Base-by-base conservation (phyloP, 2,113 vertebrate genomes). In the Sebastes fasciatus region DNA sequence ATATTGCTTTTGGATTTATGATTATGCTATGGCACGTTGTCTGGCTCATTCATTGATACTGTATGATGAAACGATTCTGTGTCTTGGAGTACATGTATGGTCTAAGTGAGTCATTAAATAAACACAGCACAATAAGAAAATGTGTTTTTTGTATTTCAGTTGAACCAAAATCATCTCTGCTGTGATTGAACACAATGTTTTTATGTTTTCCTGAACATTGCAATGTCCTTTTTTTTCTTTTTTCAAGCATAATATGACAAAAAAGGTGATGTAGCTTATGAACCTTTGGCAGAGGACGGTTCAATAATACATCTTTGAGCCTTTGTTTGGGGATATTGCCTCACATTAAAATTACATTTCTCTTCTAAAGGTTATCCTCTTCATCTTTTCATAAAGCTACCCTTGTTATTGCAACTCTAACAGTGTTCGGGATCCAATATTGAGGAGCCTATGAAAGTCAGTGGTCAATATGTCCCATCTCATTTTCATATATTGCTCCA, bases 331-430 rank as follows among this genome's bases (percentile, higher is more conserved):
- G 75, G 86, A 87, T 91, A 90, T 91, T 89, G 83, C 80, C 73
- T 76, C 43, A 77, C 69, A 85, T 88, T 89, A 83, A 83, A 90
- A 93, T 86, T 0, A 71, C 14, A 80, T 78, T 86, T 77, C 76
- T 84, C 40, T 70, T 80, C 26, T 13, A 66, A 75, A 86, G 86
- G 85, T 92, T 93, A 94, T 94, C 94, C 40, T 69, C 79, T 52
- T 88, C 75, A 93, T 94, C 91, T 93, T 94, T 93, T 94, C 88
- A 94, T 93, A 89, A 91, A 82, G 63, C 81, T 52, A 8, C 19
- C 17, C 80, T 74, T 81, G 75, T 90, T 94, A 93, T 93, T 92
- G 78, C 81, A 67, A 51, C 71, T 61, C 75, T 72, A 77, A 72
- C 83, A 63, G 78, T 63, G 60, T 64, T 86, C 16, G 1, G 40